Percentiles rank a stretch among this genome's conserved stretches.
These are phyloP conservation scores for Montifringilla adamsi DNA, from an alignment of 2,113 vertebrate genomes.

Conservation along the genomic window DNA sequence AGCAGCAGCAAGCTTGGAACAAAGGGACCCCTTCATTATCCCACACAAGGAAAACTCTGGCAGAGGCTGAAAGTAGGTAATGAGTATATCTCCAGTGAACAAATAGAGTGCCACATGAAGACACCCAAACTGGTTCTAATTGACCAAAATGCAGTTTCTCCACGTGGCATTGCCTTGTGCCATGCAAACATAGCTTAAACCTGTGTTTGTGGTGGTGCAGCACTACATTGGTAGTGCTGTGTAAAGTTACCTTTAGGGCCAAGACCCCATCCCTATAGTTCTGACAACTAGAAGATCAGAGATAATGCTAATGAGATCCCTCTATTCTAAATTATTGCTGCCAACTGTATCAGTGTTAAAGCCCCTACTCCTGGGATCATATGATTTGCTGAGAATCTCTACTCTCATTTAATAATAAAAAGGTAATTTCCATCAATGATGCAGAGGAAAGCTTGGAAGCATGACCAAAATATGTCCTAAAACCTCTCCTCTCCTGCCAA, in stretches of 20 bases:
- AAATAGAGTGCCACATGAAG: background rate
- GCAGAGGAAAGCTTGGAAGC: constrained; percentile 61
- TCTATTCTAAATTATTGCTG: constrained; percentile 12
- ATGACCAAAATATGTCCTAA: constrained; percentile 60
- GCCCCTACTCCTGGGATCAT: constrained; percentile 25
- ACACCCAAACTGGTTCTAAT: background rate
- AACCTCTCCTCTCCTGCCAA: constrained; percentile 57
- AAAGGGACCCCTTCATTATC: constrained; percentile 38
- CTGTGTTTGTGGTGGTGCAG: background rate
- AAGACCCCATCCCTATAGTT: background rate
- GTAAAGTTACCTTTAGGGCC: background rate
- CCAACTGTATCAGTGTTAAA: constrained; percentile 41
- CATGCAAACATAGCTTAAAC: background rate
- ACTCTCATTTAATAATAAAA: constrained; percentile 65
- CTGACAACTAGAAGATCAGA: constrained; percentile 3
- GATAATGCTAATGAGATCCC: background rate
- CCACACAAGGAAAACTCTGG: constrained; percentile 43
- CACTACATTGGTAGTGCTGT: background rate
- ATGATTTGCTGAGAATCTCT: constrained; percentile 48
- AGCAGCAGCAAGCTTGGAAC: constrained; percentile 33
- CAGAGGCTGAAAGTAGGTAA: constrained; percentile 33
- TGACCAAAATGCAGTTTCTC: background rate
- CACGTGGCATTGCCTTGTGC: background rate
- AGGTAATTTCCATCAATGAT: constrained; percentile 65
- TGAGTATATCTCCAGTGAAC: constrained; percentile 31